Conservation (phyloP, 2,888 invertebrate genomes). For the Stictocephala bisonia region DNA sequence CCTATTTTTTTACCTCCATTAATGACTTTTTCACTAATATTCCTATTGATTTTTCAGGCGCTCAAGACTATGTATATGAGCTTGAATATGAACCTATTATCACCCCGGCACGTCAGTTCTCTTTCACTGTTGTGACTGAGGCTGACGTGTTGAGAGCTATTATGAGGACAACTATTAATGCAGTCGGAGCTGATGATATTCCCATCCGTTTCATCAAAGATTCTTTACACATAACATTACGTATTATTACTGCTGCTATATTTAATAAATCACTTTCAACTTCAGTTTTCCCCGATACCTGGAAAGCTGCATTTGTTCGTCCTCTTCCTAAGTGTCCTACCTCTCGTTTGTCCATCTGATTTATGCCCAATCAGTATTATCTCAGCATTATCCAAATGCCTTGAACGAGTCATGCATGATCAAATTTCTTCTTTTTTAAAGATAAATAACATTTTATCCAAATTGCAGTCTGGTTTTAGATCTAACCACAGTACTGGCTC, state of each 20-base stretch:
- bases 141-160: neutral
- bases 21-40: neutral
- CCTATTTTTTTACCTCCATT: neutral
- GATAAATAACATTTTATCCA: no score
- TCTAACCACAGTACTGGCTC: no score
- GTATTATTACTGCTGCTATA: neutral
- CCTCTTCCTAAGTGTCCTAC: neutral
- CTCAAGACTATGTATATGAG: neutral
- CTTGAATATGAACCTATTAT: neutral
- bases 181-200: constrained; percentile 7
- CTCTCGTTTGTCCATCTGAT: neutral
- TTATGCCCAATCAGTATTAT: neutral
- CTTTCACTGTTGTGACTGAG: neutral
- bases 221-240: neutral
- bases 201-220: constrained; percentile 5
- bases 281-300: neutral
- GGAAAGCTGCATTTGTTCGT: neutral
- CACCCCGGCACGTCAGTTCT: neutral
- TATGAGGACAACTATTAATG: neutral
- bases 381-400: neutral
- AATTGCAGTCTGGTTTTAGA: no score
- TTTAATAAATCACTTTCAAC: neutral
- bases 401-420: neutral
- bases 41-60: neutral
- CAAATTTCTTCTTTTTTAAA: no score